Evolutionary conservation across 2,888 invertebrate genomes (phyloP), one percentile per base, ranked within the genome.

Genomic region (Lampropteryx suffumata): DNA sequence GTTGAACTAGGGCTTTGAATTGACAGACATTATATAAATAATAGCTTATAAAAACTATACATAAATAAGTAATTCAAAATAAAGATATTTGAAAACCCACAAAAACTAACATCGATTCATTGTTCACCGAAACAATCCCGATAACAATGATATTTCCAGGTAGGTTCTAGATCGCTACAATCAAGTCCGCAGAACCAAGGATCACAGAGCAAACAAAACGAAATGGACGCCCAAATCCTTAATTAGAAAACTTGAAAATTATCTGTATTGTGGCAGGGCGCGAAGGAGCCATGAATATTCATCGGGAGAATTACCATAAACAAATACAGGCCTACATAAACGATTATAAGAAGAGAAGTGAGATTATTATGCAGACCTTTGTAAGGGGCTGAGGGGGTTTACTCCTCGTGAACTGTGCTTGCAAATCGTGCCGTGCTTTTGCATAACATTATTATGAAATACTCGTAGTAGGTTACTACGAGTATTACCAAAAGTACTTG

Each of bases 261-360:
- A 62, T 62, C 62, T 60, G 60, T 58, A 62, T 54, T 58, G 62
- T 60, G 62, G 57, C 62, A 55, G 56, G 52, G 58, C 50, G 57
- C 57, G 54, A 57, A 51, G 57, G 27, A 43, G 43, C 59, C 58
- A 61, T 73, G 72, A 73, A 76, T 76, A 76, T 73, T 76, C 73
- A 76, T 62, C 53, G 56, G 33, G 54, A 44, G 55, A 59, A 73
- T 75, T 73, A 73, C 57, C 72, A 76, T 76, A 70, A 69, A 67
- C 65, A 76, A 73, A 72, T 72, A 69, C 68, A 65, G 62, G 58
- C 48, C 61, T 61, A 49, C 55, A 49, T 57, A 52, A 62, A 59
- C 61, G 62, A 62, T 62, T 59, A 62, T 62, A 62, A 62, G 59
- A 58, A 59, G 57, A 57, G 59, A 56, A 62, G 57, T 53, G 55